Evolutionary conservation across 1,140 invertebrate genomes (phyloP).

Genomic region (Procambarus virginalis): DNA sequence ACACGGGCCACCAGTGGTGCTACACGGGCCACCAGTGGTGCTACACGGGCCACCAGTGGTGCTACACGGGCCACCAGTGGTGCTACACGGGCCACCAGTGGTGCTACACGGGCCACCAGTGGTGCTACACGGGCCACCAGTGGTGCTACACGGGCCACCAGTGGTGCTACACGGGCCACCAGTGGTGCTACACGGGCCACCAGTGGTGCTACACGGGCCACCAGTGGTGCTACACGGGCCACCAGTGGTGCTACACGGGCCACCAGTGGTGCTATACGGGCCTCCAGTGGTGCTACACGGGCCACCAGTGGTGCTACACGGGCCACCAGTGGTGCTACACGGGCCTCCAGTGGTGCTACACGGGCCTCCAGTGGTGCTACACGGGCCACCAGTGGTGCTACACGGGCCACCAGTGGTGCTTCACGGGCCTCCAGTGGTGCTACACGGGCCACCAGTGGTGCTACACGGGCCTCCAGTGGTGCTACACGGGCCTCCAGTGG

Average conservation of each 20-base stretch:
- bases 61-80: neutral
- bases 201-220: neutral
- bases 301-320: neutral
- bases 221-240: neutral
- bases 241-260: neutral
- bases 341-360: too few species aligned
- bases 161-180: neutral
- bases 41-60: too few species aligned
- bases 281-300: neutral
- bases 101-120: neutral
- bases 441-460: too few species aligned
- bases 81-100: neutral
- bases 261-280: neutral
- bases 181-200: too few species aligned
- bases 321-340: neutral
- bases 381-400: neutral
- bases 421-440: too few species aligned
- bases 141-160: neutral
- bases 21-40: too few species aligned
- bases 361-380: neutral
- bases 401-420: neutral
- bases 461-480: too few species aligned
- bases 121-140: neutral
- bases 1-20: too few species aligned
- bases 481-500: too few species aligned